Evolutionary conservation across 2,113 vertebrate genomes (phyloP), one percentile per base, ranked within the genome.

Genomic region (Eulacestoma nigropectus): DNA sequence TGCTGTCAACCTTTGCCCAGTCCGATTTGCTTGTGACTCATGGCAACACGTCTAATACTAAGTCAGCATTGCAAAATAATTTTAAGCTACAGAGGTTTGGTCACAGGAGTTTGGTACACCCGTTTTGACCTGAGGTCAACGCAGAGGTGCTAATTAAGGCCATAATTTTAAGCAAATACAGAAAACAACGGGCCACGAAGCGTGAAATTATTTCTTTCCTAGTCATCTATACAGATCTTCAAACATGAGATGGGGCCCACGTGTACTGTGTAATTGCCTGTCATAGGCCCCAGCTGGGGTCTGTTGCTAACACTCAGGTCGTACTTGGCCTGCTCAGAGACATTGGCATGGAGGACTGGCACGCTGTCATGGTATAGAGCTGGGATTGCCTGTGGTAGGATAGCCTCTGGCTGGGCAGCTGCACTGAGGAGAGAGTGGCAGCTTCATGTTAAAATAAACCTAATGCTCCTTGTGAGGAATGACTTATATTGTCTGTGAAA

Each of bases 401-500:
- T 6, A 35, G 55, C 35, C 39, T 52, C 59, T 10, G 25, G 7
- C 52, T 74, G 13, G 13, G 56, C 53, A 76, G 18, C 42, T 82
- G 20, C 13, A 11, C 32, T 15, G 35, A 64, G 33, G 17, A 27
- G 19, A 33, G 6, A 46, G 32, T 5, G 47, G 35, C 1, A 0
- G 41, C 44, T 57, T 77, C 44, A 9, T 32, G 52, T 47, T 30
- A 52, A 75, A 86, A 60, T 16, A 69, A 80, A 57, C 21, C 23
- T n/a, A 59, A 76, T 50, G 30, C 15, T 91, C 7, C 30, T 57
- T 29, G 21, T 1, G 4, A 77, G 62, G 56, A 56, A 32, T 0
- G 1, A 12, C 59, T 89, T 59, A 9, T 70, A 77, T 16, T n/a
- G 8, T 50, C 30, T 76, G 84, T 63, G 59, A 63, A 78, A 42